Conservation (phyloP, 2,888 invertebrate genomes). For the Clistopyga incitator region DNA sequence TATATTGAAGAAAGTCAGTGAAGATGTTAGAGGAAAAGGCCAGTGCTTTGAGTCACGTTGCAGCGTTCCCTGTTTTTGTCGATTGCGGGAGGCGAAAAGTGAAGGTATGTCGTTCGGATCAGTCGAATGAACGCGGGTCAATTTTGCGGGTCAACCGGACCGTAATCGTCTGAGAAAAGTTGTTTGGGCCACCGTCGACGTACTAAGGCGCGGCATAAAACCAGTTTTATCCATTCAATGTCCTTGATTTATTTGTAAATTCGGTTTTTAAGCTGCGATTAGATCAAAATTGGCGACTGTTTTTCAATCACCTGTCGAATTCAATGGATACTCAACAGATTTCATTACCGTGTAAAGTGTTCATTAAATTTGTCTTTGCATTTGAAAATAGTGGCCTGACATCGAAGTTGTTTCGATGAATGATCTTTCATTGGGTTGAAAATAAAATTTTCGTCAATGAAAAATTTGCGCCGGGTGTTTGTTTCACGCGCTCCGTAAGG, state of each 20-base stretch:
- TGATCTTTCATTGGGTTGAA: constrained; percentile 2
- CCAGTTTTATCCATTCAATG: constrained; percentile 7
- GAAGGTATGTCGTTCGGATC: not conserved
- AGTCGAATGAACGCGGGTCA: not conserved
- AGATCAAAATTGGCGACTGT: constrained; percentile 15
- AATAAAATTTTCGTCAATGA: not conserved
- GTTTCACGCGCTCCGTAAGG: not conserved
- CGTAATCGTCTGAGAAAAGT: not conserved
- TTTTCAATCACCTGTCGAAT: not conserved
- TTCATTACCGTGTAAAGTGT: constrained; percentile 1
- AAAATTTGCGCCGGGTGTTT: not conserved
- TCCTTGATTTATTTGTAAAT: constrained; percentile 17
- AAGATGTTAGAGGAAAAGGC: not conserved
- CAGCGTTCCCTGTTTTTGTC: not conserved
- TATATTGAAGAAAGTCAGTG: not conserved
- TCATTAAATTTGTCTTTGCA: not conserved
- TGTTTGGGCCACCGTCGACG: constrained; percentile 10
- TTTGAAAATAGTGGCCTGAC: constrained; percentile 5
- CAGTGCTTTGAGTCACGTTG: not conserved
- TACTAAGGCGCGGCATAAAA: constrained; percentile 1
- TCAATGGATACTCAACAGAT: not conserved
- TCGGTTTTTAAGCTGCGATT: not conserved
- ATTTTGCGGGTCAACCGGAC: not conserved
- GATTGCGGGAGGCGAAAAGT: not conserved
- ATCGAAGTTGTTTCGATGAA: constrained; percentile 6